phyloP scores from a whole-genome alignment of 64 coral and sea anemone genomes.

The Pachyseris speciosa region DNA sequence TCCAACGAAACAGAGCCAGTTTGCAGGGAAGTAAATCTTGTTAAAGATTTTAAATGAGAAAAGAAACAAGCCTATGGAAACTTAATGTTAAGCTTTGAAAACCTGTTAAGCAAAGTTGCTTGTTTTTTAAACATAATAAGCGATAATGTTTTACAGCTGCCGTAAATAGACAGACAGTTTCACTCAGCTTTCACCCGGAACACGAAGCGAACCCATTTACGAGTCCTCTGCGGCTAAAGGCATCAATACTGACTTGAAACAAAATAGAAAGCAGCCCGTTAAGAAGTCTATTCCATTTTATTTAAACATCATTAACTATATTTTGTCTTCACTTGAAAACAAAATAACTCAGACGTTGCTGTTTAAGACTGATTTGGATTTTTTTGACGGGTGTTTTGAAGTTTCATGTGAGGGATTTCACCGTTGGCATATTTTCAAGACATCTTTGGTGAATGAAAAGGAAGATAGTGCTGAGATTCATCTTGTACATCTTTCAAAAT shows the following conservation, averaged over 20 bases:
- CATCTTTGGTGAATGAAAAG: not conserved
- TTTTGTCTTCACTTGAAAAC: not conserved
- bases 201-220: no score
- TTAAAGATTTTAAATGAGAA: not conserved
- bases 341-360: not conserved
- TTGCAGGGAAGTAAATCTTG: not conserved
- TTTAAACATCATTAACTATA: not conserved
- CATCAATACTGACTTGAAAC: not conserved
- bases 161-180: not conserved
- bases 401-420: no score
- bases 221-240: not conserved
- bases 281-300: not conserved
- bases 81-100: not conserved
- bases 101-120: not conserved
- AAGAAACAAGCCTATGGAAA: not conserved
- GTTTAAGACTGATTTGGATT: not conserved
- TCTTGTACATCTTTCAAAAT: not conserved
- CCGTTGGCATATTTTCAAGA: no score
- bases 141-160: not conserved
- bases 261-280: not conserved
- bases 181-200: no score
- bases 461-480: not conserved
- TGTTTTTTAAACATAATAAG: not conserved
- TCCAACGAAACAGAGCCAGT: not conserved
- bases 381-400: not conserved